Percentiles rank a stretch among this genome's conserved stretches.
phyloP scores from a whole-genome alignment of 2,888 invertebrate species.

The Nomada fucata region DNA sequence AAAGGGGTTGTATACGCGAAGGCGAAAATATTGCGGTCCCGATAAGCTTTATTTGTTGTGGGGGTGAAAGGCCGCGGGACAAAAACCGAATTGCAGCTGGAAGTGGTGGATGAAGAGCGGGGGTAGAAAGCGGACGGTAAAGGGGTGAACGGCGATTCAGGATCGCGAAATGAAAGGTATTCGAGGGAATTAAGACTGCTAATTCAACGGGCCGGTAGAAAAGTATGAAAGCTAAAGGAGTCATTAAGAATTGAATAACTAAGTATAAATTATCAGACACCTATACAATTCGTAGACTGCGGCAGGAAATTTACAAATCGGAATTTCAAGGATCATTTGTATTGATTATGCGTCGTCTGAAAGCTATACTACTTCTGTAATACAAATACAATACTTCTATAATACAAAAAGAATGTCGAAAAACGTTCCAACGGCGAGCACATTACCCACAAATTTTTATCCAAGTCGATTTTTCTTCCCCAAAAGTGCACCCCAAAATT shows the following conservation, averaged over 20 bases:
- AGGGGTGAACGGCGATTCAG: constrained; percentile 19
- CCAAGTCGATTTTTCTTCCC: too few species aligned
- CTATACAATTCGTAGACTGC: too few species aligned
- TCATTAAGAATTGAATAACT: background rate
- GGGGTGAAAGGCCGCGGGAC: constrained; percentile 12
- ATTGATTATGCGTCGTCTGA: too few species aligned
- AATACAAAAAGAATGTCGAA: too few species aligned
- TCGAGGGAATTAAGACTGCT: constrained; percentile 8
- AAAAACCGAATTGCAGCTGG: constrained; percentile 1
- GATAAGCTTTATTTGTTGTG: constrained; percentile 30
- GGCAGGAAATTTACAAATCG: too few species aligned
- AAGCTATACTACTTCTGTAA: too few species aligned
- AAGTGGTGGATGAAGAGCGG: background rate
- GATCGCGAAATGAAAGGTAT: constrained; percentile 20
- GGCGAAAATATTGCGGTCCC: constrained; percentile 34
- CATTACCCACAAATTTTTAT: too few species aligned
- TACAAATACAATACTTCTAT: too few species aligned
- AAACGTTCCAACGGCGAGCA: too few species aligned
- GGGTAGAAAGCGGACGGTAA: background rate
- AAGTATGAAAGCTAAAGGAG: background rate
- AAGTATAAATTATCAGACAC: too few species aligned
- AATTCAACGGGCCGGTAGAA: background rate
- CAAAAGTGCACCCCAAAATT: background rate
- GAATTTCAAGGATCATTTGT: too few species aligned
- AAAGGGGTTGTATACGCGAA: background rate